Evolutionary conservation across 2,888 invertebrate species (phyloP).

Genomic region (Idaea aversata): DNA sequence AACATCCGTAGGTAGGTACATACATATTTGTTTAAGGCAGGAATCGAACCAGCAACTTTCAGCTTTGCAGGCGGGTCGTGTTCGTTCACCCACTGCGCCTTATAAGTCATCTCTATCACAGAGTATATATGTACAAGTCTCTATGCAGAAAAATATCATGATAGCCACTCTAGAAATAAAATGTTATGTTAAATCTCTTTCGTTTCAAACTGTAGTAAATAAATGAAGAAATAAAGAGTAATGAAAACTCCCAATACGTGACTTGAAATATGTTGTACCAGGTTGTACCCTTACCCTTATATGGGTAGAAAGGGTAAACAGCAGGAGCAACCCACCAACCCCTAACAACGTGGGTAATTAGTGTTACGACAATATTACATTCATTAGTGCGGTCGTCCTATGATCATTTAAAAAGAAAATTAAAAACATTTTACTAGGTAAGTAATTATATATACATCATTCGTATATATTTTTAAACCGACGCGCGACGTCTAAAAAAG

Average conservation of each 20-base stretch:
- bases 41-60: no score
- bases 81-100: no score
- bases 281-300: background rate
- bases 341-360: slow-evolving; percentile 10
- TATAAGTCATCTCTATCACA: no score
- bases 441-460: background rate
- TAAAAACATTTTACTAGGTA: background rate
- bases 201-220: slow-evolving; percentile 12
- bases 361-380: slow-evolving; percentile 4
- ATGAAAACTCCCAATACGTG: slow-evolving; percentile 26
- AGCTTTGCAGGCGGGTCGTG: no score
- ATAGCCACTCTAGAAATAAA: no score
- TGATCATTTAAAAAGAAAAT: background rate
- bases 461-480: background rate
- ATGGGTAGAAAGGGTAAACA: slow-evolving; percentile 16
- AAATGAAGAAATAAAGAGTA: slow-evolving; percentile 20
- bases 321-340: slow-evolving; percentile 1
- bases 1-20: no score
- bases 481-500: background rate
- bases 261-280: slow-evolving; percentile 16
- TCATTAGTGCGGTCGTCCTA: background rate
- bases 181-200: background rate
- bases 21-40: no score
- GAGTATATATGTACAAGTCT: no score
- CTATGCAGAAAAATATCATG: no score